phyloP scores from a whole-genome alignment of 2,113 vertebrate species.

The Sardina pilchardus region DNA sequence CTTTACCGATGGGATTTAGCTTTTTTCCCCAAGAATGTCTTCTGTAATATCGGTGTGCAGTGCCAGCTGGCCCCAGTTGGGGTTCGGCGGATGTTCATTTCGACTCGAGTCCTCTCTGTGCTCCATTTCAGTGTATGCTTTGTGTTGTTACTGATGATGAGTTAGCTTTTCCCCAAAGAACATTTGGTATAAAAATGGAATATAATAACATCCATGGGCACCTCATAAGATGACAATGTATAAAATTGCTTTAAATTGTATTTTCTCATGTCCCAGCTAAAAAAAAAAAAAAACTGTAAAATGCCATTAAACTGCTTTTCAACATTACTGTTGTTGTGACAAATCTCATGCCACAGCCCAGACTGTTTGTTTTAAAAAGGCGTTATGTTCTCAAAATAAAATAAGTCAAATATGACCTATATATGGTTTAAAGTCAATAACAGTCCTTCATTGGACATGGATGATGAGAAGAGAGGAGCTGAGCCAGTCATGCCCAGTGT shows the following conservation, averaged over 20 bases:
- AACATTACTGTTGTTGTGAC: conserved; percentile 16
- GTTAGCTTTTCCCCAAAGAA: conserved; percentile 7
- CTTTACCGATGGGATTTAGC: conserved; percentile 68
- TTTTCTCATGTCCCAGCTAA: conserved; percentile 7
- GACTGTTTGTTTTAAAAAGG: background rate
- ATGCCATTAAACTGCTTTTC: conserved; percentile 18
- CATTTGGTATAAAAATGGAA: conserved; percentile 8
- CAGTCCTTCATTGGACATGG: background rate
- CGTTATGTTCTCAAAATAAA: no score
- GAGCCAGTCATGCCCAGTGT: background rate
- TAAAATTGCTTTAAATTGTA: conserved; percentile 12
- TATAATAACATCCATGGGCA: background rate
- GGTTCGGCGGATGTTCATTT: background rate
- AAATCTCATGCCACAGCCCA: background rate
- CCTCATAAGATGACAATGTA: conserved; percentile 17
- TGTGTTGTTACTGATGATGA: conserved; percentile 3
- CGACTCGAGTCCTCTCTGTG: background rate
- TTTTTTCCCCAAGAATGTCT: conserved; percentile 18
- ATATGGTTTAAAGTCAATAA: no score
- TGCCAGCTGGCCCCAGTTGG: background rate
- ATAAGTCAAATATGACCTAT: no score
- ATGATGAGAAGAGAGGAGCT: background rate
- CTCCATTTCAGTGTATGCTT: conserved; percentile 4
- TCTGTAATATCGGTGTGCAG: background rate
- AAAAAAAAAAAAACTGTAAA: conserved; percentile 16